Conservation (phyloP, 2,797 vertebrate species). For the Alectoris magna region DNA sequence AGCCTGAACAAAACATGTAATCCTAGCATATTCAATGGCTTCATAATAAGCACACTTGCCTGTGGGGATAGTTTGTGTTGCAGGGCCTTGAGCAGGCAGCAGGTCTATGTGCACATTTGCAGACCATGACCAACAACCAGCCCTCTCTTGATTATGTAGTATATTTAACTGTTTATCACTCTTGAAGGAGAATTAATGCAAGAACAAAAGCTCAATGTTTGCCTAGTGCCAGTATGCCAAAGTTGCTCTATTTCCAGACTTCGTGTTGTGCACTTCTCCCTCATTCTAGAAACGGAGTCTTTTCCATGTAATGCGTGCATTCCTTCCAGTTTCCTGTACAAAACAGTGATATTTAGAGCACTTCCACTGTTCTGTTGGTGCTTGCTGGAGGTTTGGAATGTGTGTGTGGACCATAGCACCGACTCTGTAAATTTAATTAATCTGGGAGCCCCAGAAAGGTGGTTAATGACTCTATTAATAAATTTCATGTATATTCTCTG, state of each 20-base stretch:
- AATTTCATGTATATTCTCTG: not conserved
- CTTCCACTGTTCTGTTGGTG: not conserved
- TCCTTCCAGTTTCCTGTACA: not conserved
- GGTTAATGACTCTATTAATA: slow-evolving; percentile 1
- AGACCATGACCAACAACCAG: fast-evolving
- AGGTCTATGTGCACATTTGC: not conserved
- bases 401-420: not conserved
- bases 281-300: not conserved
- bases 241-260: not conserved
- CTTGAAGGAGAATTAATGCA: not conserved
- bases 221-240: not conserved
- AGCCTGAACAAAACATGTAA: too few relatives aligned
- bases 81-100: not conserved
- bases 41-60: not conserved
- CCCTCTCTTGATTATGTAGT: not conserved
- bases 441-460: not conserved
- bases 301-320: not conserved
- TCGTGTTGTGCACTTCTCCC: not conserved
- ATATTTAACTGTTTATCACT: not conserved
- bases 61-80: not conserved
- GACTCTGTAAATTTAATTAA: not conserved
- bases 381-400: not conserved
- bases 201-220: not conserved
- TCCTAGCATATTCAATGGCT: fast-evolving
- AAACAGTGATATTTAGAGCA: not conserved